Evolutionary conservation across 2,113 vertebrate species (phyloP).

Genomic region (Ceyx melanurus): DNA sequence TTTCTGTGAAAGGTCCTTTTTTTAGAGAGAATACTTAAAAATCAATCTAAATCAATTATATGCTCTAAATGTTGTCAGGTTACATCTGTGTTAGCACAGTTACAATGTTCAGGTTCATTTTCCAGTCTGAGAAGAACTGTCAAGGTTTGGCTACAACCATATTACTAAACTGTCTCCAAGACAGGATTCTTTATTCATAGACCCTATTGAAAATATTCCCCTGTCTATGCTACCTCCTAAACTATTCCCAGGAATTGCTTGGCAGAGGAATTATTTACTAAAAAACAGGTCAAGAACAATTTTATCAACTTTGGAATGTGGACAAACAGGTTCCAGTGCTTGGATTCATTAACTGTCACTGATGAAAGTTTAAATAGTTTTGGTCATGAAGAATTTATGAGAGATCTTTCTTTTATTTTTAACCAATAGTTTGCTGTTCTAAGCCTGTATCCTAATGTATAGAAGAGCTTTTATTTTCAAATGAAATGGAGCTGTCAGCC

Average conservation of each 20-base stretch:
- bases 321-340: background rate
- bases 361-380: background rate
- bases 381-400: background rate
- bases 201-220: background rate
- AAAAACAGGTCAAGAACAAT: background rate
- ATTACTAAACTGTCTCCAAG: background rate
- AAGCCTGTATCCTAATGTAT: background rate
- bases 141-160: background rate
- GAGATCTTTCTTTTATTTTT: background rate
- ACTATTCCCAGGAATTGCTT: background rate
- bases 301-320: background rate
- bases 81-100: background rate
- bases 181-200: background rate
- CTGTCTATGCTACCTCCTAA: background rate
- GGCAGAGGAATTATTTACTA: background rate
- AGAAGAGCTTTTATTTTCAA: background rate
- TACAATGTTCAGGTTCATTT: background rate
- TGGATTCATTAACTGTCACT: background rate
- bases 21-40: background rate
- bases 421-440: background rate
- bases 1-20: background rate
- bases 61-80: background rate
- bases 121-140: background rate
- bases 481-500: background rate
- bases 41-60: background rate